Evolutionary conservation across 2,797 vertebrate species (phyloP), one percentile per base, ranked within the genome.

Genomic region (Pangasius macronema): DNA sequence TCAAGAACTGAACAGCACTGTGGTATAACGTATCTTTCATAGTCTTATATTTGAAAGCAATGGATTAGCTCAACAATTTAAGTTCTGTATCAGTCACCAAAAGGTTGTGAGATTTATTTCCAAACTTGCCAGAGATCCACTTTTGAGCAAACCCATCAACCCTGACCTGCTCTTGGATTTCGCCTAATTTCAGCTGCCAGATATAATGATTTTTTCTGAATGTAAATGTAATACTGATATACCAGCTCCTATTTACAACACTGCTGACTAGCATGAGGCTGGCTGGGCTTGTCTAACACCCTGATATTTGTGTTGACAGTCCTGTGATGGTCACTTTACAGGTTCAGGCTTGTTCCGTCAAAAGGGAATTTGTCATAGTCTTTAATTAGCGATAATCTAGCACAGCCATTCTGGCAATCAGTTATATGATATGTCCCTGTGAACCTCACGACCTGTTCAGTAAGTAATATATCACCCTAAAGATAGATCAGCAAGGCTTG

Each of bases 331-430:
- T 79, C 76, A 79, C 76, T 79, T 79, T 79, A 53, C 63, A 83
- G 46, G 82, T 51, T 51, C 82, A 51, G 82, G 33, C 46, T 67
- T 82, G 63, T 61, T 83, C 49, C 49, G 6, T 79, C 76, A 79
- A 5, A 9, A 36, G 30, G 76, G n/a, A 79, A 55, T 57, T 36
- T 55, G 18, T 79, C 46, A 11, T 33, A 33, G n/a, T 33, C 30
- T 57, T 79, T 79, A 79, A 79, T 79, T 57, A 79, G 76, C 2
- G 30, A 20, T 79, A 36, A 33, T 57, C n/a, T 5, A 79, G 51
- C 76, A 55, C 51, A 33, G 30, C 8, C 51, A 55, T 55, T 13
- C 30, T 57, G 27, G 30, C 9, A 5, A 36, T 36, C n/a, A 55
- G 51, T 55, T n/a, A n/a, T n/a, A 18, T 20, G 8, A 53, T 53